A percentile compares a stretch with the other conserved stretches of the same genome.
Conservation (phyloP, 2,888 invertebrate genomes). For the Lordiphosa fenestrarum region DNA sequence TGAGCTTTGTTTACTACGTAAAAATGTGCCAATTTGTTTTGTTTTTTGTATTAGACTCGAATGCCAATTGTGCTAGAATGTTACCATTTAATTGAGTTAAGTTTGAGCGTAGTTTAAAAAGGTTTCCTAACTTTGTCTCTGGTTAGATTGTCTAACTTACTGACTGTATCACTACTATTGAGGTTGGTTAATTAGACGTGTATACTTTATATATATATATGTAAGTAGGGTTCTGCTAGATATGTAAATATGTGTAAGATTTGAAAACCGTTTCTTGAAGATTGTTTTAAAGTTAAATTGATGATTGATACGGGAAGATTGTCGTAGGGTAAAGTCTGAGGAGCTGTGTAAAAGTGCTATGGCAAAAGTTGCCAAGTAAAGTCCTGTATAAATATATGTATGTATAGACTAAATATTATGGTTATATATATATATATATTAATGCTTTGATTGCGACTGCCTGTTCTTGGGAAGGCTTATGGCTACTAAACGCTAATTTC, state of each 20-base stretch:
- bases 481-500: slow-evolving; percentile 74
- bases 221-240: neutral
- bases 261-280: slow-evolving; percentile 52
- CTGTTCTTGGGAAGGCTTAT: neutral
- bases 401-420: slow-evolving; percentile 32
- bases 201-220: slow-evolving; percentile 18
- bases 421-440: slow-evolving; percentile 36
- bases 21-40: slow-evolving; percentile 46
- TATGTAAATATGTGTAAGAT: slow-evolving; percentile 41
- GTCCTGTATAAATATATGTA: slow-evolving; percentile 59
- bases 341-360: slow-evolving; percentile 35
- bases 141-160: slow-evolving; percentile 1
- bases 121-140: too few relatives aligned
- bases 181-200: slow-evolving; percentile 4
- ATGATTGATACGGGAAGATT: slow-evolving; percentile 62
- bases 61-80: slow-evolving; percentile 60
- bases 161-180: slow-evolving; percentile 1
- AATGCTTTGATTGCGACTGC: too few relatives aligned
- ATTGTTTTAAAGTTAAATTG: slow-evolving; percentile 59
- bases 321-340: slow-evolving; percentile 62
- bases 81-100: slow-evolving; percentile 34
- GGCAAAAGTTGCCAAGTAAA: slow-evolving; percentile 62
- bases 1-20: slow-evolving; percentile 24
- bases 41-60: slow-evolving; percentile 14
- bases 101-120: slow-evolving; percentile 33